These are phyloP conservation scores for Lota lota DNA, from an alignment of 2,113 vertebrate genomes.

Conservation along the genomic window DNA sequence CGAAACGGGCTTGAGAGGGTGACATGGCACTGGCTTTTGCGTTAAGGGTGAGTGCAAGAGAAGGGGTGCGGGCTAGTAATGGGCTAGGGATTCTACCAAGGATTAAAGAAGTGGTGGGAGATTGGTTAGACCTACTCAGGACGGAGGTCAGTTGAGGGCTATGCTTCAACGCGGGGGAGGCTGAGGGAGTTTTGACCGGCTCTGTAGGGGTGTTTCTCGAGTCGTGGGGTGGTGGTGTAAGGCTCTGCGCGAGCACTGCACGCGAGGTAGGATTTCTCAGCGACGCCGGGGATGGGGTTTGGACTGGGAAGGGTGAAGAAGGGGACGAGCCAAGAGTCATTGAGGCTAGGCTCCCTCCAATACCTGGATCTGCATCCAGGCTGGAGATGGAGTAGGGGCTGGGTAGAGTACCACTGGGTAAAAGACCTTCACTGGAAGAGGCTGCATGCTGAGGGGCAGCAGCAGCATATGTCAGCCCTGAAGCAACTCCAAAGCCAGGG, in stretches of 20 bases:
- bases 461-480: constrained; percentile 5
- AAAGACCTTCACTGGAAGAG: constrained; percentile 7
- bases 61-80: not conserved
- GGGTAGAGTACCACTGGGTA: constrained; percentile 23
- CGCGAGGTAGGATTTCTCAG: constrained; percentile 43
- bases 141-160: constrained; percentile 21
- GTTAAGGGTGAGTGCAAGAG: not conserved
- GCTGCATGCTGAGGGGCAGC: not conserved
- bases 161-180: constrained; percentile 1
- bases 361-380: constrained; percentile 17
- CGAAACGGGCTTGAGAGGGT: too few relatives aligned
- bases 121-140: not conserved
- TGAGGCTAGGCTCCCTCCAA: constrained; percentile 18
- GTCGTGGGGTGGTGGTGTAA: constrained; percentile 16
- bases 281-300: constrained; percentile 23
- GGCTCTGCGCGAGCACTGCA: not conserved
- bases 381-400: constrained; percentile 19
- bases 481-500: constrained; percentile 13
- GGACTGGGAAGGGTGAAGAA: constrained; percentile 14
- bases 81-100: too few relatives aligned
- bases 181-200: not conserved
- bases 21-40: not conserved
- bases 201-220: constrained; percentile 14
- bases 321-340: constrained; percentile 46
- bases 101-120: not conserved